A percentile compares a stretch with the other conserved stretches of the same genome.
phyloP scores from a whole-genome alignment of 1,140 invertebrate genomes.

The Diorhabda carinulata region DNA sequence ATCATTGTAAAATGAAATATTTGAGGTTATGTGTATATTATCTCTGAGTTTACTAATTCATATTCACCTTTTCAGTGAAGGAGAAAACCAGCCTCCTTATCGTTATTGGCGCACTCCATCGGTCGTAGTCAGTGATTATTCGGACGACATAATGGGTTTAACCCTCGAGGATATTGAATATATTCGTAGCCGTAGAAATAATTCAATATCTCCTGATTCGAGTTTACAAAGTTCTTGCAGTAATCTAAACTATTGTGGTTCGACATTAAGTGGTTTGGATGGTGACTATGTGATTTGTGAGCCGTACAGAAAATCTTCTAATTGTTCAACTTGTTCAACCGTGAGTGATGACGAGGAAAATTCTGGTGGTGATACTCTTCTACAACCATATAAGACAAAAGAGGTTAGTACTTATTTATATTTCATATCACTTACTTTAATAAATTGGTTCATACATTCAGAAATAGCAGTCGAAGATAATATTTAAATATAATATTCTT shows the following conservation, averaged over 20 bases:
- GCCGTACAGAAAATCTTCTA: conserved; percentile 58
- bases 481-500: no score
- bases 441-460: no score
- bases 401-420: conserved; percentile 45
- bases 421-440: neutral
- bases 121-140: conserved; percentile 80
- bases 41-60: no score
- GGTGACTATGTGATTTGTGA: conserved; percentile 51
- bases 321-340: conserved; percentile 61
- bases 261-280: conserved; percentile 55
- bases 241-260: conserved; percentile 56
- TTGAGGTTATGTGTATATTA: no score
- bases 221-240: conserved; percentile 63
- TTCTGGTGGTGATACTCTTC: conserved; percentile 38
- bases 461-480: no score
- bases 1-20: no score
- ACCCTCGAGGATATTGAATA: conserved; percentile 64
- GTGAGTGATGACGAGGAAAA: conserved; percentile 66
- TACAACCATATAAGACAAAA: conserved; percentile 42
- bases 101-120: conserved; percentile 72
- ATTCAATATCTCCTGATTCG: conserved; percentile 47
- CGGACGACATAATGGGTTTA: conserved; percentile 64
- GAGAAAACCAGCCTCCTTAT: conserved; percentile 41
- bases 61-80: conserved; percentile 40
- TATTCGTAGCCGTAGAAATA: conserved; percentile 51